phyloP scores from a whole-genome alignment of 2,888 invertebrate species.

The Crioceris asparagi region DNA sequence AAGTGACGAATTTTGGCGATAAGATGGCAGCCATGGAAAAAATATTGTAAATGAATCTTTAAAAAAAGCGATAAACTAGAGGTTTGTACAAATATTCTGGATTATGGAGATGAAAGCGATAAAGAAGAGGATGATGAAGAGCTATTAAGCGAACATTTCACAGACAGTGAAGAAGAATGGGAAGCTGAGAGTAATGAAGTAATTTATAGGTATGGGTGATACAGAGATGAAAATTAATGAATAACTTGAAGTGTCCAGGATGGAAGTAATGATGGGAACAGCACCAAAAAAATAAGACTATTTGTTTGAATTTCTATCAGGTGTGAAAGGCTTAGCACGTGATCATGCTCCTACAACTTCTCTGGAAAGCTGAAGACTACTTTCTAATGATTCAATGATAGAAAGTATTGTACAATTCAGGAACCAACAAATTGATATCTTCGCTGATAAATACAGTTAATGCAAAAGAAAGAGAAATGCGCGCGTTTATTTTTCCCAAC shows the following conservation, averaged over 20 bases:
- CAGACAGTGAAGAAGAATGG: slow-evolving; percentile 2
- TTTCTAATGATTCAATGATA: neutral
- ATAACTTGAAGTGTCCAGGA: no score
- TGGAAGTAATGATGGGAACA: no score
- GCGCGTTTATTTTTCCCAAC: slow-evolving; percentile 1
- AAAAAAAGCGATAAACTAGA: slow-evolving; percentile 1
- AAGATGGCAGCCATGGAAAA: no score
- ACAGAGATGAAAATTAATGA: no score
- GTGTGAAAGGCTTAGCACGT: neutral
- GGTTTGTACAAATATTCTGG: no score
- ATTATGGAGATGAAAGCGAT: slow-evolving; percentile 2
- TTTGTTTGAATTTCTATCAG: neutral
- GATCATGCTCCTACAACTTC: neutral
- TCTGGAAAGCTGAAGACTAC: neutral
- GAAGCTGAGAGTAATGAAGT: no score
- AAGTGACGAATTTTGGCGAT: no score
- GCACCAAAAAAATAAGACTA: no score
- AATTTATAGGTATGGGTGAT: no score
- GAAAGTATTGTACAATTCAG: neutral
- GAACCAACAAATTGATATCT: neutral
- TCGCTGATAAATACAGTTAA: neutral
- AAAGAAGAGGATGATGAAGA: slow-evolving; percentile 2
- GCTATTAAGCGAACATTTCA: slow-evolving; percentile 1
- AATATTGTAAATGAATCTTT: neutral
- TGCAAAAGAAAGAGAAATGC: slow-evolving; percentile 1